Evolutionary conservation across 2,797 vertebrate species (phyloP).

Genomic region (Sebastes hubbsi): DNA sequence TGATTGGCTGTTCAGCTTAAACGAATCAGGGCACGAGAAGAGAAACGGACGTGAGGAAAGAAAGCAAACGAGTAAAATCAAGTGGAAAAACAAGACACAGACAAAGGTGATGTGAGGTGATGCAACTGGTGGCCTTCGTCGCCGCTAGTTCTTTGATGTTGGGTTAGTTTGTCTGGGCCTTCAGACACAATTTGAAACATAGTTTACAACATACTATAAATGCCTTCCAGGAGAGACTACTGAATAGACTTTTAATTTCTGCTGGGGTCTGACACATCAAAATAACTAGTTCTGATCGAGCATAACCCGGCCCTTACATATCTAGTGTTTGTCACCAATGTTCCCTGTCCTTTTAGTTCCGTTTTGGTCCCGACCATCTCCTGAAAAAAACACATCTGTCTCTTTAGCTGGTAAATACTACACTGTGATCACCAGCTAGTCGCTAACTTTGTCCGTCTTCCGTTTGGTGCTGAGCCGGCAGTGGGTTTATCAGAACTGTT

Average conservation of each 20-base stretch:
- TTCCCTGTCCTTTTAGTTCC: not conserved
- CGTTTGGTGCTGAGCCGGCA: not conserved
- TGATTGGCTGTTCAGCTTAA: no score
- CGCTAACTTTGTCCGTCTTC: not conserved
- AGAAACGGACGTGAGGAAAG: no score
- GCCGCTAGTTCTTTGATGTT: no score
- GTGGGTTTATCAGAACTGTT: not conserved
- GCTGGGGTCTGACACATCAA: not conserved
- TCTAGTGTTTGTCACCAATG: not conserved
- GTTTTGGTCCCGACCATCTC: not conserved
- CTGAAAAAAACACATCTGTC: not conserved
- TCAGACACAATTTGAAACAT: not conserved
- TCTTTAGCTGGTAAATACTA: not conserved
- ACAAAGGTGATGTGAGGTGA: no score
- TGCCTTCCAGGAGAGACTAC: not conserved
- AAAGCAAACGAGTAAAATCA: no score
- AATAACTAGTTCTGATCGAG: not conserved
- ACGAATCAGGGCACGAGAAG: no score
- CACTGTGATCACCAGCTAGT: not conserved
- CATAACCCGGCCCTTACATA: not conserved
- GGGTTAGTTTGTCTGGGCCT: no score
- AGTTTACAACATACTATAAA: not conserved
- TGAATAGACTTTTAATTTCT: not conserved
- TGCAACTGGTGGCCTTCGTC: no score
- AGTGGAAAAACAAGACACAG: no score